Percentiles rank a stretch among this genome's conserved stretches.
phyloP scores from a whole-genome alignment of 1,140 invertebrate species.

The Microplitis mediator region DNA sequence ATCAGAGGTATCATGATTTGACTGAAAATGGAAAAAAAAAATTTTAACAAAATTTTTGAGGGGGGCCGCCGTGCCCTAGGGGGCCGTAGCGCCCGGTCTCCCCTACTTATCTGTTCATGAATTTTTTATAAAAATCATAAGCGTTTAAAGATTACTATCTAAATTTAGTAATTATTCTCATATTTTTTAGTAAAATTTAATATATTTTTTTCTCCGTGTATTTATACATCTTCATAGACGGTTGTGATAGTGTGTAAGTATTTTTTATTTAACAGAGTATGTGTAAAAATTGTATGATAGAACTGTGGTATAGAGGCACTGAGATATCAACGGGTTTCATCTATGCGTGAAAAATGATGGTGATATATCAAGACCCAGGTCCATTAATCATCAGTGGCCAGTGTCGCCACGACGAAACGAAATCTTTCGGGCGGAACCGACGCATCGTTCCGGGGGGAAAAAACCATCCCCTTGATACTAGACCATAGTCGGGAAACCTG shows the following conservation, averaged over 20 bases:
- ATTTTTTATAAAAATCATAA: too few relatives aligned
- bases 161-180: too few relatives aligned
- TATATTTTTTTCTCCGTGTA: too few relatives aligned
- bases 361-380: constrained; percentile 41
- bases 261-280: background rate
- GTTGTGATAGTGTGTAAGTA: background rate
- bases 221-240: too few relatives aligned
- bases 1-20: too few relatives aligned
- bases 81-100: too few relatives aligned
- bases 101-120: too few relatives aligned
- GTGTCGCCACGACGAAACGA: constrained; percentile 38
- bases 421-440: constrained; percentile 43
- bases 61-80: too few relatives aligned
- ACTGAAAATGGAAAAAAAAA: too few relatives aligned
- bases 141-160: too few relatives aligned
- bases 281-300: background rate
- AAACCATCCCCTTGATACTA: constrained; percentile 37
- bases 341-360: constrained; percentile 55
- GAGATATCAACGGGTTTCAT: constrained; percentile 45
- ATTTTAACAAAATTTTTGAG: too few relatives aligned
- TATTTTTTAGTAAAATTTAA: too few relatives aligned
- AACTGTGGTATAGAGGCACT: constrained; percentile 11
- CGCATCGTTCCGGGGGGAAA: constrained; percentile 30
- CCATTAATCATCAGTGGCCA: constrained; percentile 49
- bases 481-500: background rate